Conservation (phyloP, 2,797 vertebrate species). For the Karalla daura region DNA sequence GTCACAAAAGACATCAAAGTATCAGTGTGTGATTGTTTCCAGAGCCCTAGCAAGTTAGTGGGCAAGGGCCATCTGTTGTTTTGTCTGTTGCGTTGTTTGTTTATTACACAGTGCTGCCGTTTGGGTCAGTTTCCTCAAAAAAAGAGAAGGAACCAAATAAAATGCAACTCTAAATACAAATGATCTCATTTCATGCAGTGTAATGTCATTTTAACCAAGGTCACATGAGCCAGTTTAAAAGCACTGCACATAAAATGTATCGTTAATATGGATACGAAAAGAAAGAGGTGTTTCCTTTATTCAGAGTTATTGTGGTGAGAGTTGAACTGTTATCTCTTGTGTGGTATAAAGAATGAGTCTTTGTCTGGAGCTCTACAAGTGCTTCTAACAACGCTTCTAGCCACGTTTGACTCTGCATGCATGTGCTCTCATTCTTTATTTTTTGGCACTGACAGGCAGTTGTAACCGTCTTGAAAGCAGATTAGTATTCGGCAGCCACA, state of each 20-base stretch:
- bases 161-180: too few relatives aligned
- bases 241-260: too few relatives aligned
- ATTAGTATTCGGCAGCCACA: conserved; percentile 33
- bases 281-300: too few relatives aligned
- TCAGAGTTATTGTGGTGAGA: too few relatives aligned
- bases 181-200: too few relatives aligned
- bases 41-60: conserved; percentile 8
- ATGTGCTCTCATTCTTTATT: neutral
- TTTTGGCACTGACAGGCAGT: conserved; percentile 41
- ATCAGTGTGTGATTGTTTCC: conserved; percentile 7
- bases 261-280: too few relatives aligned
- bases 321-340: too few relatives aligned
- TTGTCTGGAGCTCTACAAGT: neutral
- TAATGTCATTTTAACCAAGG: too few relatives aligned
- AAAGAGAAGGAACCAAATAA: too few relatives aligned
- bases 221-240: too few relatives aligned
- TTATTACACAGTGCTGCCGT: neutral
- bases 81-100: conserved; percentile 21
- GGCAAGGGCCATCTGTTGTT: conserved; percentile 18
- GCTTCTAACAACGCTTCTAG: neutral
- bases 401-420: neutral
- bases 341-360: neutral
- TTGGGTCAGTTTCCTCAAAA: too few relatives aligned
- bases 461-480: conserved; percentile 26
- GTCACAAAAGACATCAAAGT: conserved; percentile 16